Base-by-base conservation (phyloP, 92 coral and sea anemone species). In the Phenganax marumi region DNA sequence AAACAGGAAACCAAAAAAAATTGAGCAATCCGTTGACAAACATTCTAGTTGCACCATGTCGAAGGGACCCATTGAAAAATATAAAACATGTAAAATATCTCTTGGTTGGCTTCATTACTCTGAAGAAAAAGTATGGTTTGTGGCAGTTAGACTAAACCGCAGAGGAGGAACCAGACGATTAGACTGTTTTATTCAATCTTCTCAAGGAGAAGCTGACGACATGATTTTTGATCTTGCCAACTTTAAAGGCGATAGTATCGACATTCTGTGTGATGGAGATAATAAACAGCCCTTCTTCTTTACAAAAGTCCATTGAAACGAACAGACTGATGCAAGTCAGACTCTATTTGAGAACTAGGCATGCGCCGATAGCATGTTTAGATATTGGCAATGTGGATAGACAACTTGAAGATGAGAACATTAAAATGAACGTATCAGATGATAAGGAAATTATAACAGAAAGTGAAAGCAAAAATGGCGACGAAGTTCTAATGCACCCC, bases 51-150 rank as follows among this genome's bases (percentile, higher is more conserved):
- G 73, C 8, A 52, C 33, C 25, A 51, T 25, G 24, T 64, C 39
- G 26, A 23, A 26, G 77, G 70, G 33, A 19, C 53, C 47, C 26
- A 43, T 14, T 21, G 21, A 66, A 65, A 85, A 47, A 83, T 50
- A 70, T 43, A 76, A 83, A 68, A 56, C 90, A 17, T 61, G 84
- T 33, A 68, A 57, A 49, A 66, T 83, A n/a, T 33, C 48, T 21
- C 73, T 87, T 52, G 90, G 90, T 39, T 87, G 87, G 90, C 69
- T 87, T 10, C 87, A 87, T 54, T 87, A 75, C 76, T 51, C 52
- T 72, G 52, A 54, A 52, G 63, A 66, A 52, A 72, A 87, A 26
- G 50, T 22, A 71, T 8, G 85, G 18, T 87, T 13, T 54, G 78
- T 87, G 25, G 79, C 84, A 64, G 87, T 83, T 65, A 68, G 90